These are phyloP conservation scores for Drosophila vallismaia DNA, from an alignment of 2,888 invertebrate genomes.

Conservation along the genomic window DNA sequence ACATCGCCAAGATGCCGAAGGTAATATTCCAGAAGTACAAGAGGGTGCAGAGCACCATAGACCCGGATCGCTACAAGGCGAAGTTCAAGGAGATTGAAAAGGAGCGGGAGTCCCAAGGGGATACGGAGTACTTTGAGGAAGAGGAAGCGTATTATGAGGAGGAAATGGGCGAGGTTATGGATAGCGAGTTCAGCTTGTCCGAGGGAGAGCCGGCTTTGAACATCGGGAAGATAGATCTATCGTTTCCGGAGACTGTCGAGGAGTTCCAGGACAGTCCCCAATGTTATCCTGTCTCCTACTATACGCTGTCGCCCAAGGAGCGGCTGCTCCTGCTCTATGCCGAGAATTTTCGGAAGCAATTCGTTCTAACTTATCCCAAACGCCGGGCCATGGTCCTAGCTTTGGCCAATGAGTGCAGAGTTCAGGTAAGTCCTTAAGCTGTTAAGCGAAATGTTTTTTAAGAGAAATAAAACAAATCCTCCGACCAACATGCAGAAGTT, in stretches of 20 bases:
- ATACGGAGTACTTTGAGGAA: constrained; percentile 20
- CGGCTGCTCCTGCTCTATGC: constrained; percentile 89
- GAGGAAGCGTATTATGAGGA: constrained; percentile 48
- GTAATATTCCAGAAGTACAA: constrained; percentile 51
- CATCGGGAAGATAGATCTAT: constrained; percentile 80
- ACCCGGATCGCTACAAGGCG: constrained; percentile 53
- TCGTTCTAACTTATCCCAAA: constrained; percentile 85
- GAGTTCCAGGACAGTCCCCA: constrained; percentile 84
- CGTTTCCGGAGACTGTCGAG: constrained; percentile 79
- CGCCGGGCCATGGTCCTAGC: constrained; percentile 89
- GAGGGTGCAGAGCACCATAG: constrained; percentile 40
- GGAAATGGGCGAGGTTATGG: constrained; percentile 42
- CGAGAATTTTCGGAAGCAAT: constrained; percentile 91
- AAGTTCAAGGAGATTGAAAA: constrained; percentile 69
- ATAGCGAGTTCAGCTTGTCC: constrained; percentile 53
- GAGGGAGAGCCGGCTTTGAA: constrained; percentile 64
- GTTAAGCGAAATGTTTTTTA: background rate
- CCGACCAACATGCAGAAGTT: constrained; percentile 89
- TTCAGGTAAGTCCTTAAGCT: constrained; percentile 86
- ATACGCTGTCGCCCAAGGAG: constrained; percentile 88
- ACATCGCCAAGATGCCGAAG: constrained; percentile 54
- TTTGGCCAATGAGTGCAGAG: constrained; percentile 90
- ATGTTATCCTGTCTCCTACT: constrained; percentile 88
- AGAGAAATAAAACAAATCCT: background rate
- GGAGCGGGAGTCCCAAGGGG: background rate